Base-by-base conservation (phyloP, 2,113 vertebrate genomes). In the Tenebrosternarchus preto region DNA sequence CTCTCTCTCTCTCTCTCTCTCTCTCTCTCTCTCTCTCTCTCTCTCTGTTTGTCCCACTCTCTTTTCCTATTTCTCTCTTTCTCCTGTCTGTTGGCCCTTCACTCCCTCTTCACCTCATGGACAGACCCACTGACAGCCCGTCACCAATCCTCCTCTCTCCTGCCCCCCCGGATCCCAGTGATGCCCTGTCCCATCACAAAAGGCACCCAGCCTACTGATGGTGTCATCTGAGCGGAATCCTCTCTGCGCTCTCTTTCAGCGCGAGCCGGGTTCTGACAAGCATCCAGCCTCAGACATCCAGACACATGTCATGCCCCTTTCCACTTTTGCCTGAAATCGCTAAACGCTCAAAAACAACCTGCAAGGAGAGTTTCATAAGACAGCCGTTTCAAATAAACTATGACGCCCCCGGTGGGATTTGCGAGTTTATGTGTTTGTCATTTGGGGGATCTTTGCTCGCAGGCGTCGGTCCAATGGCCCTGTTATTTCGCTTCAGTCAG, bases 121-220 rank as follows among this genome's bases (percentile, higher is more conserved):
- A 75, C 76, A 77, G 72, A 80, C 78, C 73, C 50, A 4, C 27
- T 76, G 82, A 83, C 82, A 83, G 72, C 55, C 19, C 55, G 69
- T 85, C 84, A 85, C 81, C 67, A 5, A 29, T 77, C 74, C 72
- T 31, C 59, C 57, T 80, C 70, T 55, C 39, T 69, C 7, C 36
- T 22, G 27, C 33, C 16, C 57, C 36, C 24, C 33, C 43, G 11
- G 11, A 9, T 82, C 80, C 77, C 46, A 69, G 60, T 80, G 73
- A 85, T 81, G 69, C 71, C n/a, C 3, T 39, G 68, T 15, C 67
- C 66, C 55, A 71, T 74, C 19, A 36, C 25, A 31, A 64, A 68
- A 79, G 80, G 80, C 82, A 68, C 66, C 73, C 53, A 25, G 39
- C 50, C 72, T 71, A 27, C 72, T 66, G 73, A 71, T 36, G 61